These are phyloP conservation scores for Xiphophorus couchianus DNA, from an alignment of 2,113 vertebrate species.

Conservation along the genomic window DNA sequence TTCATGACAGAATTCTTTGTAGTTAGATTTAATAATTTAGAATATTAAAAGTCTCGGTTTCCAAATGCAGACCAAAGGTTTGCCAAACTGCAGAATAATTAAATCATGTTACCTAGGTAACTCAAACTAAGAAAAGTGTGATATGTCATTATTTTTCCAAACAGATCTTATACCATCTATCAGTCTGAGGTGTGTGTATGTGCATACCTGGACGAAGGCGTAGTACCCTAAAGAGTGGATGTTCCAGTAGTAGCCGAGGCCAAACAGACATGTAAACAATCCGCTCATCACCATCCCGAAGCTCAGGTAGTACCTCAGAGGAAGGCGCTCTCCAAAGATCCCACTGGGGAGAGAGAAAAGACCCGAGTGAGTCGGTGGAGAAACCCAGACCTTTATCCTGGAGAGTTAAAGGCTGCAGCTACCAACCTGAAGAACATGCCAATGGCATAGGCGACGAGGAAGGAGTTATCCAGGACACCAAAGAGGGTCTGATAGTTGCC, in stretches of 20 bases:
- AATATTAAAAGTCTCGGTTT: not conserved
- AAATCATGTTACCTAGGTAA: too few species aligned
- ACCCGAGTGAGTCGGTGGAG: not conserved
- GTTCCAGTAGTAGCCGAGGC: conserved; percentile 92
- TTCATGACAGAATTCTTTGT: not conserved
- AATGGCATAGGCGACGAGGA: conserved; percentile 93
- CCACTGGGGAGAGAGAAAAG: conserved; percentile 77
- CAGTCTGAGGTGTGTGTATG: not conserved
- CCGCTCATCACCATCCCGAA: conserved; percentile 92
- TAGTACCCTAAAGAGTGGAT: conserved; percentile 93
- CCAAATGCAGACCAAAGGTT: not conserved
- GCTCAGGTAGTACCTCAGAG: conserved; percentile 92
- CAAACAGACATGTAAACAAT: conserved; percentile 89
- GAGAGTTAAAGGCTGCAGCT: conserved; percentile 2
- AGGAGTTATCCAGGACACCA: conserved; percentile 91
- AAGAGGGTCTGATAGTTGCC: conserved; percentile 91
- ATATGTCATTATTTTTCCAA: too few species aligned
- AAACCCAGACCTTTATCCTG: too few species aligned
- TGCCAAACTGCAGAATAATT: too few species aligned
- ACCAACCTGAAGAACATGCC: conserved; percentile 97
- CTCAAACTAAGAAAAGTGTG: too few species aligned
- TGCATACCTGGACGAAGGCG: conserved; percentile 87
- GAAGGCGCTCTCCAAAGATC: conserved; percentile 95
- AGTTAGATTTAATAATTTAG: not conserved
- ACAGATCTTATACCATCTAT: not conserved